These are phyloP conservation scores for Fulmarus glacialis DNA, from an alignment of 2,113 vertebrate species.

Conservation along the genomic window DNA sequence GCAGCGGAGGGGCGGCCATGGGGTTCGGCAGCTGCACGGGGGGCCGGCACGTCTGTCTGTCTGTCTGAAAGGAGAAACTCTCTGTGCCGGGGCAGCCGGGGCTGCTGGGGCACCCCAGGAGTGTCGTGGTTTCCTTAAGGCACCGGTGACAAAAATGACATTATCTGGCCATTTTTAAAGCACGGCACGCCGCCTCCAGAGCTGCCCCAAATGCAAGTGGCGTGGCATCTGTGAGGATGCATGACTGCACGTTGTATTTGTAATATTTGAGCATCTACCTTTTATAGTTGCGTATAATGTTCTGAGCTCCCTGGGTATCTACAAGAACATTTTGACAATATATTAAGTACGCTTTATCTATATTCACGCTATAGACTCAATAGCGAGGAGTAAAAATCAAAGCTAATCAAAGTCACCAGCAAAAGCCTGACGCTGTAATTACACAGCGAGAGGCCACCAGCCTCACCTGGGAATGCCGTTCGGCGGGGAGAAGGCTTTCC, in stretches of 20 bases:
- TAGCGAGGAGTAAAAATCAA: background rate
- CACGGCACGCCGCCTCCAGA: background rate
- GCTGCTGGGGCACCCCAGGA: background rate
- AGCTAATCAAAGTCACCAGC: background rate
- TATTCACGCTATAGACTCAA: background rate
- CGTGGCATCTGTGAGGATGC: accelerated
- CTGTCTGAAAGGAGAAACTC: background rate
- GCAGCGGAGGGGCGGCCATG: background rate
- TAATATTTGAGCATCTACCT: background rate
- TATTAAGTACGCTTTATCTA: background rate
- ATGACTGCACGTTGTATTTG: accelerated
- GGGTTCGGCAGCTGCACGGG: background rate
- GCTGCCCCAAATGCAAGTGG: background rate
- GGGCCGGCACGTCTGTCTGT: background rate
- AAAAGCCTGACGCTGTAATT: accelerated
- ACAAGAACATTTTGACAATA: background rate
- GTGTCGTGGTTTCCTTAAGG: background rate
- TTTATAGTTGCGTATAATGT: background rate
- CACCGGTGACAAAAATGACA: background rate
- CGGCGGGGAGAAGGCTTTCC: background rate
- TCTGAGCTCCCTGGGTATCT: background rate
- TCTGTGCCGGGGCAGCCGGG: background rate
- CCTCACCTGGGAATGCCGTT: background rate
- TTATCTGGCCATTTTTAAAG: background rate
- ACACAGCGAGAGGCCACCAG: background rate